Evolutionary conservation across 2,888 invertebrate genomes (phyloP), one percentile per base, ranked within the genome.

Genomic region (Alentia gelatinosa): DNA sequence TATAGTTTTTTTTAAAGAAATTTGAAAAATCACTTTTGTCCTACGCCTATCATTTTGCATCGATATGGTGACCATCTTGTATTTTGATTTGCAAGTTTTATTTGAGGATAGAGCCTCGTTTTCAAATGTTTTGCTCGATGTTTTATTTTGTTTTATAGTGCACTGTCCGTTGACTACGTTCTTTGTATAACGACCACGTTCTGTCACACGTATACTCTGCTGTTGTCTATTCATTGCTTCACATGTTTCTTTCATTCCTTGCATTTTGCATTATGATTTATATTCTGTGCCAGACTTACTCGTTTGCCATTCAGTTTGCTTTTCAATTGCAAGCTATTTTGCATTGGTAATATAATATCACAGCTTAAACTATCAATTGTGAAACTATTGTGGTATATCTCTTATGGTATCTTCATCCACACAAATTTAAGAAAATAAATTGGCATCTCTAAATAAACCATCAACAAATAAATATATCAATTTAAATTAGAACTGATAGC

Each of bases 191-290:
- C 30, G 5, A 26, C 30, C 33, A 9, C 30, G 68, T 68, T 68
- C 68, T 33, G 68, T 68, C 68, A 30, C 37, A 79, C 19, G 79
- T 79, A 35, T 79, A 35, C 23, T 79, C 39, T 86, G 86, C 86
- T 86, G 86, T 86, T 86, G 86, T 86, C 86, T 86, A 86, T 86
- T 86, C 30, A 86, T 86, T 86, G 79, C 37, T 79, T 39, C 37
- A 37, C 12, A 0, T 79, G 79, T 79, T 39, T 15, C 0, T 79
- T 35, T 75, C 9, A 35, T 33, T 79, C 26, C 26, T 3, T 30
- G n/a, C 30, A 12, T 37, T 35, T 79, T 39, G 37, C 39, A 35
- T 56, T 56, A 19, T 56, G 56, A 9, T 56, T 1, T 12, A 1
- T 56, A n/a, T n/a, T n/a, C n/a, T n/a, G n/a, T n/a, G n/a, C n/a